Evolutionary conservation across 2,113 vertebrate species (phyloP).

Genomic region (Rhinopomastus cyanomelas): DNA sequence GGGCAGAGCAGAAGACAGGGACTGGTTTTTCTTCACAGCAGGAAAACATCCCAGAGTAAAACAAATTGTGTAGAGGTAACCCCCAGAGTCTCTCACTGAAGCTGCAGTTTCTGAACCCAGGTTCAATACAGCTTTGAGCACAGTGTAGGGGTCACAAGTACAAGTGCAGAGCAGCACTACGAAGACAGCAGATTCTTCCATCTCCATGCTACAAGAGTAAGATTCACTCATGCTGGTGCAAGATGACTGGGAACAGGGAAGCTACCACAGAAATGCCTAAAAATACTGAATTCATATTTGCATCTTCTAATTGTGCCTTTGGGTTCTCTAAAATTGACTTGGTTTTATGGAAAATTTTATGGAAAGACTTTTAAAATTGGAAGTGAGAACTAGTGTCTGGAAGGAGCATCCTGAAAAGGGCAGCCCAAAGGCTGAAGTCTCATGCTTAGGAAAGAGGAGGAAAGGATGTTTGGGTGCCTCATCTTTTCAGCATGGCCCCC

Average conservation of each 20-base stretch:
- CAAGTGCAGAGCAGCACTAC: neutral
- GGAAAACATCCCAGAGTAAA: neutral
- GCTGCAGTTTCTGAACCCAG: neutral
- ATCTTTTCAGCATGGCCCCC: neutral
- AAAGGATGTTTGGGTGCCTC: neutral
- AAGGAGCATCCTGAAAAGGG: neutral
- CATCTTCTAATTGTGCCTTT: conserved; percentile 50
- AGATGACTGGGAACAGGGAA: neutral
- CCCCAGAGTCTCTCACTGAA: neutral
- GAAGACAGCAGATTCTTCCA: neutral
- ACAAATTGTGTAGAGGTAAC: neutral
- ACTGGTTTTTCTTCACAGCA: neutral
- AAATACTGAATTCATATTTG: neutral
- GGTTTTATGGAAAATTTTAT: conserved; percentile 27
- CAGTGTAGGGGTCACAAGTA: neutral
- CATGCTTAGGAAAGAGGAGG: neutral
- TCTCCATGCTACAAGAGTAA: neutral
- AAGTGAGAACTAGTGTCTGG: neutral
- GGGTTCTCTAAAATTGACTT: conserved; percentile 56
- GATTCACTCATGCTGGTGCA: neutral
- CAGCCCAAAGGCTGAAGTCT: neutral
- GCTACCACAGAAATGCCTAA: conserved; percentile 42
- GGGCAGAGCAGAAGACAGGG: neutral
- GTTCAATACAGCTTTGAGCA: neutral
- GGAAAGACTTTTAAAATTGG: neutral